Evolutionary conservation across 2,888 invertebrate genomes (phyloP).

Genomic region (Meteorus colon): DNA sequence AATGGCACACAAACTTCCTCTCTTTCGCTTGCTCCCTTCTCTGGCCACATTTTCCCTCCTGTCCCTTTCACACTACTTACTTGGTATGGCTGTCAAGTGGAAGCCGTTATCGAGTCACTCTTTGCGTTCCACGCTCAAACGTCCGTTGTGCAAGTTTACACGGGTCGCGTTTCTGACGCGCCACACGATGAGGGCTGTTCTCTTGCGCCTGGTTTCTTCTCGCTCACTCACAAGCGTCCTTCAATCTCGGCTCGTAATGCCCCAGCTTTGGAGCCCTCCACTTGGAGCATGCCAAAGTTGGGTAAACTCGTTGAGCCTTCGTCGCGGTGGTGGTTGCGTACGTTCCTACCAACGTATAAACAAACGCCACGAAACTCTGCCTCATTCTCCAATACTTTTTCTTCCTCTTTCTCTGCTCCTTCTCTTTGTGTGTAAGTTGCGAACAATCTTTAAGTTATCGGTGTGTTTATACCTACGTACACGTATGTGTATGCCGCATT

Average conservation of each 20-base stretch:
- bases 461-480: background rate
- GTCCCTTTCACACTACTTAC: constrained; percentile 6
- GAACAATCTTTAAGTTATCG: constrained; percentile 27
- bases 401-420: background rate
- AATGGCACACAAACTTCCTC: constrained; percentile 13
- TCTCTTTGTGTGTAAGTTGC: constrained; percentile 12
- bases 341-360: constrained; percentile 29
- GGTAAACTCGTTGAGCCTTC: constrained; percentile 41
- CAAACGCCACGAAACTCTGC: constrained; percentile 17
- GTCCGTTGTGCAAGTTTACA: constrained; percentile 50
- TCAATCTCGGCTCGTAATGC: background rate
- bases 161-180: constrained; percentile 39
- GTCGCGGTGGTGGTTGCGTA: constrained; percentile 36
- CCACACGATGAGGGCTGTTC: constrained; percentile 38
- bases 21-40: background rate
- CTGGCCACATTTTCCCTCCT: background rate
- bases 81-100: constrained; percentile 54
- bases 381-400: background rate
- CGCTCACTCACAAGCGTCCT: constrained; percentile 27
- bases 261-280: constrained; percentile 11
- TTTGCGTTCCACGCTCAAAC: constrained; percentile 53
- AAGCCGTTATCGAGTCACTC: constrained; percentile 60
- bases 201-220: constrained; percentile 30
- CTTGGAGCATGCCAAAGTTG: constrained; percentile 34
- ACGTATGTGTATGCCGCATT: constrained; percentile 24